Conservation (phyloP, 2,113 vertebrate genomes). For the Anguilla japonica region DNA sequence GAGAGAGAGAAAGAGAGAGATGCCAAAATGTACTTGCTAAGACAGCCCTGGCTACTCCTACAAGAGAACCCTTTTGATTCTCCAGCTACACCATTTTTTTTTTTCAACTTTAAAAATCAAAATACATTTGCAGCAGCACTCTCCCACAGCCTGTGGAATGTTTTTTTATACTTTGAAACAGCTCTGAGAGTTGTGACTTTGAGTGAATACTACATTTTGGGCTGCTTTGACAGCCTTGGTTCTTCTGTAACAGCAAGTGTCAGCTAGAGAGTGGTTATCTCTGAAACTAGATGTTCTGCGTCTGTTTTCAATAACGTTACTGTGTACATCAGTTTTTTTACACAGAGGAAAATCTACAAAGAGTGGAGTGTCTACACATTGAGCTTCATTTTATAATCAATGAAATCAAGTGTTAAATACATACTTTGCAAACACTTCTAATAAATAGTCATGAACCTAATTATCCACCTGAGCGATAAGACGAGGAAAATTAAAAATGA, state of each 20-base stretch:
- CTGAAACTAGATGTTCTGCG: too few relatives aligned
- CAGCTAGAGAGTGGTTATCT: too few relatives aligned
- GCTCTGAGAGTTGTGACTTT: too few relatives aligned
- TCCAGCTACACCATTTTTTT: background rate
- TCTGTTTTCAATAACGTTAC: too few relatives aligned
- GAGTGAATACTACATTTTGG: too few relatives aligned
- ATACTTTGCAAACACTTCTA: background rate
- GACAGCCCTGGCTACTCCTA: background rate
- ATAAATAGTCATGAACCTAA: background rate
- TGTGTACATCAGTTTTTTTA: too few relatives aligned
- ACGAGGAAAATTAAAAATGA: background rate
- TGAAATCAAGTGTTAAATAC: background rate
- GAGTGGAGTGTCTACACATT: background rate
- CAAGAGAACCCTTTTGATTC: background rate
- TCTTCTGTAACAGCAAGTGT: too few relatives aligned
- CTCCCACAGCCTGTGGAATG: too few relatives aligned
- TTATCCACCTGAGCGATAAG: background rate
- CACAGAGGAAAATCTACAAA: background rate
- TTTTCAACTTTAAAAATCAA: background rate
- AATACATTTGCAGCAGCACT: background rate
- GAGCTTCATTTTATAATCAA: background rate
- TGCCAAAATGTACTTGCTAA: background rate
- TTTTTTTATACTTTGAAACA: too few relatives aligned
- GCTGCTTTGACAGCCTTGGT: too few relatives aligned
- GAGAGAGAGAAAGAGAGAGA: background rate